phyloP scores from a whole-genome alignment of 2,113 vertebrate species.

The Tachycineta bicolor region DNA sequence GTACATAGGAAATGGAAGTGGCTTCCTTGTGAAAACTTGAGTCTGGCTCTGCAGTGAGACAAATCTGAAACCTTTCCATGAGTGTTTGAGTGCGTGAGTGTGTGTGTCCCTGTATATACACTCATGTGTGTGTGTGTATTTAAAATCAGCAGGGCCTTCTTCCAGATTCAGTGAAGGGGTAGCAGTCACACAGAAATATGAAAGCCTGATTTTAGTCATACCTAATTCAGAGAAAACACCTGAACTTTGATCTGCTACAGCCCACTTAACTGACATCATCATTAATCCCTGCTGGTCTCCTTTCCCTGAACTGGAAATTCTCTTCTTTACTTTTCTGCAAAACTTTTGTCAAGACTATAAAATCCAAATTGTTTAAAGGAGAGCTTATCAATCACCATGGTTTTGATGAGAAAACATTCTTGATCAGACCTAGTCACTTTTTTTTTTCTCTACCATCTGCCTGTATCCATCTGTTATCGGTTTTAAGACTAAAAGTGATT shows the following conservation, averaged over 20 bases:
- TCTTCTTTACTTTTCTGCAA: background rate
- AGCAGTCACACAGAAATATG: background rate
- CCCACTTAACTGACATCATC: background rate
- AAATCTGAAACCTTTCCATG: background rate
- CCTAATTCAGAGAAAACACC: background rate
- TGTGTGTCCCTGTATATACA: background rate
- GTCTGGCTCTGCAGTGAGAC: background rate
- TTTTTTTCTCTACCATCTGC: conserved; percentile 47
- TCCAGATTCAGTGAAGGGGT: background rate
- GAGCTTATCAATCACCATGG: conserved; percentile 16
- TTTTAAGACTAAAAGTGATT: conserved; percentile 14
- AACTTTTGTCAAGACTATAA: background rate
- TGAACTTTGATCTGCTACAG: background rate
- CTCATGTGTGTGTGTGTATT: fast-evolving
- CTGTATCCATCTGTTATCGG: conserved; percentile 44
- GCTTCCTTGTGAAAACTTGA: background rate
- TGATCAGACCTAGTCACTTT: conserved; percentile 6
- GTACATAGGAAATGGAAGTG: background rate
- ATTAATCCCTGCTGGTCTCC: background rate
- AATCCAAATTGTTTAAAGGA: background rate
- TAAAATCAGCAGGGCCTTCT: background rate
- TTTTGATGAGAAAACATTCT: conserved; percentile 36
- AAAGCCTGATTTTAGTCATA: background rate
- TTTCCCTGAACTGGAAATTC: background rate
- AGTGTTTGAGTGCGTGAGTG: fast-evolving